phyloP scores from a whole-genome alignment of 2,797 vertebrate genomes.

The Chelon labrosus region DNA sequence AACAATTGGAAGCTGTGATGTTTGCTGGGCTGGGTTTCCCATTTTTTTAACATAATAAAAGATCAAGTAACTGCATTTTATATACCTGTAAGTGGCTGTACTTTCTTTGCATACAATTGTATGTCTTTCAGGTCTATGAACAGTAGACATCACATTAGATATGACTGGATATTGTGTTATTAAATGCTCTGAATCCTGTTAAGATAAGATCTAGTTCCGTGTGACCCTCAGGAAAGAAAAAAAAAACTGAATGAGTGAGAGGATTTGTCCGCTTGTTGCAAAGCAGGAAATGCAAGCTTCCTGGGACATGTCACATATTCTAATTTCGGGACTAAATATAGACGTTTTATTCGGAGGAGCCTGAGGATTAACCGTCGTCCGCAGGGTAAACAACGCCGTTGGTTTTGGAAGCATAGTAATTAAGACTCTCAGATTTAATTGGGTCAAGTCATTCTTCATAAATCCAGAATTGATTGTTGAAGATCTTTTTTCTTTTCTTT shows the following conservation, averaged over 20 bases:
- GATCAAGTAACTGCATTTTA: background rate
- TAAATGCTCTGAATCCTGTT: slow-evolving; percentile 1
- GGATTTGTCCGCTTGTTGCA: slow-evolving; percentile 38
- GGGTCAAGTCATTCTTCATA: slow-evolving; percentile 34
- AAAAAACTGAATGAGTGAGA: slow-evolving; percentile 28
- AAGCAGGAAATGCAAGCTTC: slow-evolving; percentile 44
- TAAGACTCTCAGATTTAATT: slow-evolving; percentile 33
- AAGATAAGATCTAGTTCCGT: slow-evolving; percentile 11
- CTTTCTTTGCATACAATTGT: background rate
- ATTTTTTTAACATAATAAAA: no score
- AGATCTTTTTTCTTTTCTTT: slow-evolving; percentile 3
- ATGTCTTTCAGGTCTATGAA: background rate
- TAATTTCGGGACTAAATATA: slow-evolving; percentile 49
- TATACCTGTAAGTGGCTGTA: background rate
- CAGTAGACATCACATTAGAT: background rate
- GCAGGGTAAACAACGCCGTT: slow-evolving; percentile 39
- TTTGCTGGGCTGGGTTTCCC: background rate
- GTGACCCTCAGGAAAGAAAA: slow-evolving; percentile 14
- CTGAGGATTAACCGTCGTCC: slow-evolving; percentile 50
- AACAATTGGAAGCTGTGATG: background rate
- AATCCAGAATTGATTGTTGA: slow-evolving; percentile 24
- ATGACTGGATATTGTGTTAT: slow-evolving; percentile 21
- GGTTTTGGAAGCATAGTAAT: slow-evolving; percentile 36
- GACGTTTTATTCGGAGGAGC: slow-evolving; percentile 37
- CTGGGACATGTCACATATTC: slow-evolving; percentile 42